Conservation (phyloP, 2,888 invertebrate genomes). For the Lithophane semibrunnea region DNA sequence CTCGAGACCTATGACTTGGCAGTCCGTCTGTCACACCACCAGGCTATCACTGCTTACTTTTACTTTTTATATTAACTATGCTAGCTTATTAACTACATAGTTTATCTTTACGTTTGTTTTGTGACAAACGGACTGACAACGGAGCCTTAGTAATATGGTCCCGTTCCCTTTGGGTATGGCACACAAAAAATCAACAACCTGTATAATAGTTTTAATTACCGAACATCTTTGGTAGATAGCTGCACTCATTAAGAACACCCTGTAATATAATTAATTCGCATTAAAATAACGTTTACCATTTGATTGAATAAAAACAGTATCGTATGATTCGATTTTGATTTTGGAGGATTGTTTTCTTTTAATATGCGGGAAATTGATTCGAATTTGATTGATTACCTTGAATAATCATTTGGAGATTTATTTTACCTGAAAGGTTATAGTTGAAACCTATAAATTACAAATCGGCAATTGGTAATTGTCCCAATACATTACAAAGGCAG, state of each 20-base stretch:
- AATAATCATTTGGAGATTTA: neutral
- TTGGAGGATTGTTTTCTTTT: slow-evolving; percentile 17
- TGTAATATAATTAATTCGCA: slow-evolving; percentile 4
- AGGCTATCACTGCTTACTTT: too few relatives aligned
- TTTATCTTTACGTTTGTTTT: neutral
- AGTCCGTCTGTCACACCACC: too few relatives aligned
- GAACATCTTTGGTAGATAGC: neutral
- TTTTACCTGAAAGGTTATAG: neutral
- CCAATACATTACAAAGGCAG: neutral
- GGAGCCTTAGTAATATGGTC: neutral
- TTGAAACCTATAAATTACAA: too few relatives aligned
- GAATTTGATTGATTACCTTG: slow-evolving; percentile 3
- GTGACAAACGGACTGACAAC: neutral
- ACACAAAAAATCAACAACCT: neutral
- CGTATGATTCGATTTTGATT: slow-evolving; percentile 20
- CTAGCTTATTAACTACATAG: too few relatives aligned
- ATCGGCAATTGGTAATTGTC: neutral
- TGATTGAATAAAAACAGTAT: neutral
- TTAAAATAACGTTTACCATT: slow-evolving; percentile 16
- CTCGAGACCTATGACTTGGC: too few relatives aligned
- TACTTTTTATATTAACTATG: neutral
- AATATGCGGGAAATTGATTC: neutral
- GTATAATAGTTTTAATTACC: neutral
- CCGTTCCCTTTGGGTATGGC: neutral
- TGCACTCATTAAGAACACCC: neutral